Percentiles rank a stretch among this genome's conserved stretches.
phyloP scores from a whole-genome alignment of 2,113 vertebrate genomes.

The Rhipidura dahli region DNA sequence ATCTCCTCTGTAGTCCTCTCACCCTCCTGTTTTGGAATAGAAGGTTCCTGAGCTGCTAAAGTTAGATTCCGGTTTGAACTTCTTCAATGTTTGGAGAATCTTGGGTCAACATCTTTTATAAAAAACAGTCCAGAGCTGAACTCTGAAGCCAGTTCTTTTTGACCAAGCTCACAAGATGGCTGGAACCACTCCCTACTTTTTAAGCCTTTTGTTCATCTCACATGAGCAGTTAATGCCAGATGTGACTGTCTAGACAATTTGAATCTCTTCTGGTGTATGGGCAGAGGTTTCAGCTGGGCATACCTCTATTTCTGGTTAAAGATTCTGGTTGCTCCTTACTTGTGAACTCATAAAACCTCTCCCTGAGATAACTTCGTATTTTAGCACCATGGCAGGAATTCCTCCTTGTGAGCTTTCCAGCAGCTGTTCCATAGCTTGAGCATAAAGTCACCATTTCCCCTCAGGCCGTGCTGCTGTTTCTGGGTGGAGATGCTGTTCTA shows the following conservation, averaged over 20 bases:
- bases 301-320: neutral
- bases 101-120: neutral
- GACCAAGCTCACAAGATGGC: neutral
- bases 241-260: neutral
- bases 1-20: neutral
- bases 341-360: neutral
- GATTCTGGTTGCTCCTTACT: neutral
- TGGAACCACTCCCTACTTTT: neutral
- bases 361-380: neutral
- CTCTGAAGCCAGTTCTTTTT: neutral
- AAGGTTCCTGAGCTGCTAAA: neutral
- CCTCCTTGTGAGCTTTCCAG: neutral
- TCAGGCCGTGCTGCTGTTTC: neutral
- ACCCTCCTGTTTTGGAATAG: neutral
- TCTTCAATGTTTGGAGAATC: neutral
- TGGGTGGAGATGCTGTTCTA: neutral
- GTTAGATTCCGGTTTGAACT: neutral
- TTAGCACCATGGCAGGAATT: neutral
- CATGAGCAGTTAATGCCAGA: neutral
- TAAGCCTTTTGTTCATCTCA: neutral
- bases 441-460: conserved; percentile 35
- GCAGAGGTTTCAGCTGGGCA: neutral
- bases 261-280: neutral
- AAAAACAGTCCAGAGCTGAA: neutral
- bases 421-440: conserved; percentile 36